Percentiles rank a stretch among this genome's conserved stretches.
Evolutionary conservation across 2,113 vertebrate species (phyloP).

Genomic region (Gopherus evgoodei): DNA sequence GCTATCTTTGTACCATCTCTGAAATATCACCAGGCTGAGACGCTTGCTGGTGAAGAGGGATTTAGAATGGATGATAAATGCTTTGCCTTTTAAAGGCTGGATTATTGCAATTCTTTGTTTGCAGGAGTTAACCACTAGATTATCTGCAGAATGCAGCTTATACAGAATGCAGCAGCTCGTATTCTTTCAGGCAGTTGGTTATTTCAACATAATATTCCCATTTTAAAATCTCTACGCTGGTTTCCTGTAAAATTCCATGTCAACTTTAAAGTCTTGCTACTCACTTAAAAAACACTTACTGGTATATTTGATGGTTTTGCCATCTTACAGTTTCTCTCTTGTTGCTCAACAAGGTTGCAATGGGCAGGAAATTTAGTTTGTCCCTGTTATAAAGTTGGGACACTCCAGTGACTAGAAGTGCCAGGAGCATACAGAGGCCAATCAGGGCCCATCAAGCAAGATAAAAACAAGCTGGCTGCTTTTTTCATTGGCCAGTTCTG

Average conservation of each 20-base stretch:
- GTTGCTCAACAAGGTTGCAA: neutral
- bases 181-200: neutral
- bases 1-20: conserved; percentile 4
- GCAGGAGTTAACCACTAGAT: conserved; percentile 5
- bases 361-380: neutral
- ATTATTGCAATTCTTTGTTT: conserved; percentile 66
- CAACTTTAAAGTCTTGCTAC: conserved; percentile 18
- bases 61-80: conserved; percentile 14
- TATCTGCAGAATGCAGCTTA: conserved; percentile 56
- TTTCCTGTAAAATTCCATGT: neutral
- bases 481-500: neutral
- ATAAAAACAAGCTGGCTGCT: neutral
- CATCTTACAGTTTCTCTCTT: neutral
- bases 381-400: neutral
- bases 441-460: neutral
- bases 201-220: conserved; percentile 18
- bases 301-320: neutral
- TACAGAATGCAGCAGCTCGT: conserved; percentile 18
- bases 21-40: neutral
- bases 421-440: neutral
- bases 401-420: neutral
- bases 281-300: neutral
- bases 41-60: neutral
- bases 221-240: neutral
- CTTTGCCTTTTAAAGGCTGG: conserved; percentile 34